These are phyloP conservation scores for Hyalella azteca DNA, from an alignment of 2,888 invertebrate genomes.

Conservation along the genomic window DNA sequence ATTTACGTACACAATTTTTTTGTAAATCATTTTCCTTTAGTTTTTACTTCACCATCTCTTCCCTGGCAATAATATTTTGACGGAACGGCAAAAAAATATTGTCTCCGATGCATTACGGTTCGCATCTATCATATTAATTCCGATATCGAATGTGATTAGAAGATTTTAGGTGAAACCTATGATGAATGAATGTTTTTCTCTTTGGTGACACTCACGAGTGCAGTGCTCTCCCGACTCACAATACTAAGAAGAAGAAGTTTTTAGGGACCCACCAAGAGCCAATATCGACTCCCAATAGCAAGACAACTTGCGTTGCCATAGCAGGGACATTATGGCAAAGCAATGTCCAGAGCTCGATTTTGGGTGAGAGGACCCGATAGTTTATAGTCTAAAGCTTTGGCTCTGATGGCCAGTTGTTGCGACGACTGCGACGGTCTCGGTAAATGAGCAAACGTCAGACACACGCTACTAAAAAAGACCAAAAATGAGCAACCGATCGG, in stretches of 20 bases:
- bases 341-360: constrained; percentile 33
- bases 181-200: background rate
- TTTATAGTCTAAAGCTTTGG: background rate
- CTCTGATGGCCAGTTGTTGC: constrained; percentile 11
- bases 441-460: background rate
- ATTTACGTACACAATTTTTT: too few relatives aligned
- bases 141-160: constrained; percentile 9
- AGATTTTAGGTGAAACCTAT: background rate
- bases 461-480: too few relatives aligned
- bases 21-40: too few relatives aligned
- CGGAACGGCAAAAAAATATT: too few relatives aligned
- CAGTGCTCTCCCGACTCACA: constrained; percentile 2
- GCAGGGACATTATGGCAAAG: constrained; percentile 22
- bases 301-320: constrained; percentile 28
- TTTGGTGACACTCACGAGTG: constrained; percentile 8
- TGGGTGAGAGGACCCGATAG: background rate
- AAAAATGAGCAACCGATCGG: background rate
- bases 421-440: background rate
- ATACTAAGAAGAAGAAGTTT: constrained; percentile 28
- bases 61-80: too few relatives aligned
- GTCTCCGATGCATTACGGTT: background rate
- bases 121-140: background rate
- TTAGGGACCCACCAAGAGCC: constrained; percentile 28
- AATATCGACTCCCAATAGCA: constrained; percentile 35
- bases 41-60: too few relatives aligned